phyloP scores from a whole-genome alignment of 2,797 vertebrate genomes.

The Artibeus jamaicensis region DNA sequence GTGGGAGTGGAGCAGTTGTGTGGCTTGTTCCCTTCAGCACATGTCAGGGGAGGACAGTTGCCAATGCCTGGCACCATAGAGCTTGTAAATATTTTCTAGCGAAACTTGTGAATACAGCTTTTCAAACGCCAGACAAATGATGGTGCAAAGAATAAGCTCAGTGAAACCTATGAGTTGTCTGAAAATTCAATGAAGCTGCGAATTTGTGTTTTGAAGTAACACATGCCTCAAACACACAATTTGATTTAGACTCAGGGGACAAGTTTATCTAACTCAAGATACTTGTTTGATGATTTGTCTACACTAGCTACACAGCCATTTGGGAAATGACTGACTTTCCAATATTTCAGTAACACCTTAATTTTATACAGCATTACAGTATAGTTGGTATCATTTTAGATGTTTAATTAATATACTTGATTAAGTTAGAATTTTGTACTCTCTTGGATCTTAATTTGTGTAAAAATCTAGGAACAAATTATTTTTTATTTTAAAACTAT shows the following conservation, averaged over 20 bases:
- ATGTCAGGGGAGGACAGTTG: slow-evolving; percentile 62
- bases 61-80: slow-evolving; percentile 50
- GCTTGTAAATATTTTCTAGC: slow-evolving; percentile 66
- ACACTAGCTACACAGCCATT: neutral
- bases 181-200: slow-evolving; percentile 54
- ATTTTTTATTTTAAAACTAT: slow-evolving; percentile 22
- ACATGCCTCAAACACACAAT: neutral
- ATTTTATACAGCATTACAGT: neutral
- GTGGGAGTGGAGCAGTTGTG: slow-evolving; percentile 46
- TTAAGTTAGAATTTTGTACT: neutral
- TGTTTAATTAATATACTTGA: neutral
- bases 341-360: neutral
- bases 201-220: slow-evolving; percentile 44
- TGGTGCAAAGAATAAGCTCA: neutral
- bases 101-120: slow-evolving; percentile 68
- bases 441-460: neutral
- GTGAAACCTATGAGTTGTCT: neutral
- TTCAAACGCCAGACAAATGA: slow-evolving; percentile 59
- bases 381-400: neutral
- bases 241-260: slow-evolving; percentile 33
- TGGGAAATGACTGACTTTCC: neutral
- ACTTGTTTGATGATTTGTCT: neutral
- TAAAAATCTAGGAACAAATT: neutral
- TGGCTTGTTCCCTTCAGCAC: slow-evolving; percentile 48
- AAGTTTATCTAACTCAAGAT: neutral